A percentile compares a stretch with the other conserved stretches of the same genome.
These are phyloP conservation scores for Lasioglossum zephyrum DNA, from an alignment of 2,888 invertebrate species.

Conservation along the genomic window DNA sequence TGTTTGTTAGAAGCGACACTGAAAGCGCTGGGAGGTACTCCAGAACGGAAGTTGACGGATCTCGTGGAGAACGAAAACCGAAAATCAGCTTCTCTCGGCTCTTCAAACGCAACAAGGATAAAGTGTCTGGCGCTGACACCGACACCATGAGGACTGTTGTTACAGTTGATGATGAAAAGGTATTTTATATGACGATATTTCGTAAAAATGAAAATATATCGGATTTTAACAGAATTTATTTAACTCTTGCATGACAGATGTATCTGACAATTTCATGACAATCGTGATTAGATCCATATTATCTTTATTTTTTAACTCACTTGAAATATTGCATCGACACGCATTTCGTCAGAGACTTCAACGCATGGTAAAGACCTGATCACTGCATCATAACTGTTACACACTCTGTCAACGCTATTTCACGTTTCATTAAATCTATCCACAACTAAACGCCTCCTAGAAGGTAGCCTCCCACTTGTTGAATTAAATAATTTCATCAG, in stretches of 20 bases:
- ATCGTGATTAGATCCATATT: not conserved
- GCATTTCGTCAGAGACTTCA: not conserved
- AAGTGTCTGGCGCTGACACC: conserved; percentile 83
- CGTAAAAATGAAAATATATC: not conserved
- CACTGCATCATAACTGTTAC: not conserved
- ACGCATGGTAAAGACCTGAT: not conserved
- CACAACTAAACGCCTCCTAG: too few relatives aligned
- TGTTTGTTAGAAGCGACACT: conserved; percentile 87
- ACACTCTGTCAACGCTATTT: not conserved
- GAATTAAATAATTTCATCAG: too few relatives aligned
- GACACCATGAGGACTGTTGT: conserved; percentile 82
- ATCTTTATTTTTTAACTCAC: not conserved
- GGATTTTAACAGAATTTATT: not conserved
- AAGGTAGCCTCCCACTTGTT: too few relatives aligned
- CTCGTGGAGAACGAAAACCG: conserved; percentile 74
- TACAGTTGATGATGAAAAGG: conserved; percentile 82
- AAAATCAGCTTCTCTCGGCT: conserved; percentile 81
- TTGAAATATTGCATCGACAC: not conserved
- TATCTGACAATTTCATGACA: not conserved
- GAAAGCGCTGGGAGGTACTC: conserved; percentile 87
- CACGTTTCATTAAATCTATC: not conserved
- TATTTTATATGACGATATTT: conserved; percentile 53
- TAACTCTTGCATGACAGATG: not conserved
- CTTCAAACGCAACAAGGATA: conserved; percentile 84
- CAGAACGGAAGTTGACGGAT: conserved; percentile 81